These are phyloP conservation scores for Parnassius mnemosyne DNA, from an alignment of 2,888 invertebrate species.

Conservation along the genomic window DNA sequence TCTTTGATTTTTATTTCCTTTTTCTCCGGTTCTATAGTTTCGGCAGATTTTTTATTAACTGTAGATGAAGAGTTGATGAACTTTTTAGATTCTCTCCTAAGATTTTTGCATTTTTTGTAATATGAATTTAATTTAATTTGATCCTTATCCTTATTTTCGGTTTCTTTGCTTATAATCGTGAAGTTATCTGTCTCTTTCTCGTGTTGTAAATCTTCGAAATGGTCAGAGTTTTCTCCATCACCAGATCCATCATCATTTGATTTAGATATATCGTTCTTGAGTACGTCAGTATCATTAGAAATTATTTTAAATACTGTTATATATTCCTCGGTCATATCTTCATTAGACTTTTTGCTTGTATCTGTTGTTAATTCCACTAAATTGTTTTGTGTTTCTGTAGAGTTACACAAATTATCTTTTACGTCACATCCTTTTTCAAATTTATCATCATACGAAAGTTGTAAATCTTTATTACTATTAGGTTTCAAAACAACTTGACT, in stretches of 20 bases:
- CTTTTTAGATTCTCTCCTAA: background rate
- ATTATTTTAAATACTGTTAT: constrained; percentile 21
- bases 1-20: background rate
- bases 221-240: background rate
- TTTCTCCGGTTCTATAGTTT: constrained; percentile 15
- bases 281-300: background rate
- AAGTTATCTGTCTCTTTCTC: background rate
- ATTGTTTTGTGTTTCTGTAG: constrained; percentile 4
- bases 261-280: constrained; percentile 3
- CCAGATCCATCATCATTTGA: background rate
- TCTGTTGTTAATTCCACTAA: background rate
- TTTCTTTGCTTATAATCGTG: constrained; percentile 16
- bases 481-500: constrained; percentile 2
- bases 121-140: constrained; percentile 36
- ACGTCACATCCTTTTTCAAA: constrained; percentile 3
- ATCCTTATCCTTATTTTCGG: constrained; percentile 7
- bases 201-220: background rate
- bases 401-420: background rate
- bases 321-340: constrained; percentile 20
- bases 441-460: constrained; percentile 29
- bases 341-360: background rate
- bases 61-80: constrained; percentile 24
- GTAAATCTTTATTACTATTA: background rate
- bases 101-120: constrained; percentile 42
- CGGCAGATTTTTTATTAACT: constrained; percentile 29